These are phyloP conservation scores for Brachionus koreanus DNA, from an alignment of 1,140 invertebrate genomes.

Conservation along the genomic window DNA sequence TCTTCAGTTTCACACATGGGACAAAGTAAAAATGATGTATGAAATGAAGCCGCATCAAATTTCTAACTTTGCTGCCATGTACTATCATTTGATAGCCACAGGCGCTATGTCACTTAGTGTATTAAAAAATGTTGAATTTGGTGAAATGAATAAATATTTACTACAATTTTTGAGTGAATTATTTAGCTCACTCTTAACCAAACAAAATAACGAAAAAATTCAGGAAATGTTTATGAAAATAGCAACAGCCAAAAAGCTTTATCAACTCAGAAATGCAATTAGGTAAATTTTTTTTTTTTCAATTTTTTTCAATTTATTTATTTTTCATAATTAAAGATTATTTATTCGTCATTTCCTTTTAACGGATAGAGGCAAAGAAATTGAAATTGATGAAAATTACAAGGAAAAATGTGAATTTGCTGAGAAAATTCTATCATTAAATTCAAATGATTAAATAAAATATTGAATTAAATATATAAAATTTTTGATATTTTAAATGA, in stretches of 20 bases:
- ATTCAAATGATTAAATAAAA: slow-evolving; percentile 13
- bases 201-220: not conserved
- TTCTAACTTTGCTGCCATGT: slow-evolving; percentile 73
- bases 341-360: slow-evolving; percentile 19
- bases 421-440: slow-evolving; percentile 26
- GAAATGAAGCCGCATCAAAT: slow-evolving; percentile 65
- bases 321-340: not conserved
- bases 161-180: slow-evolving; percentile 37
- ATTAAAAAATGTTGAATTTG: slow-evolving; percentile 64
- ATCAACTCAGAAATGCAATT: slow-evolving; percentile 4
- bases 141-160: slow-evolving; percentile 24
- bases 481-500: too few species aligned
- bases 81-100: slow-evolving; percentile 74
- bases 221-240: slow-evolving; percentile 19
- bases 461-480: too few species aligned
- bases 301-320: not conserved
- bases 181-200: not conserved
- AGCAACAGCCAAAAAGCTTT: not conserved
- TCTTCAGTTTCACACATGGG: slow-evolving; percentile 83
- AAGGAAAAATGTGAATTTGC: slow-evolving; percentile 15
- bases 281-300: not conserved
- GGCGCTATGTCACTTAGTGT: slow-evolving; percentile 74
- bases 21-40: slow-evolving; percentile 78
- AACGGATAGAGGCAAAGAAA: slow-evolving; percentile 9
- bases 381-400: not conserved